Percentiles rank a stretch among this genome's conserved stretches.
phyloP scores from a whole-genome alignment of 1,140 invertebrate species.

The Maniola jurtina region DNA sequence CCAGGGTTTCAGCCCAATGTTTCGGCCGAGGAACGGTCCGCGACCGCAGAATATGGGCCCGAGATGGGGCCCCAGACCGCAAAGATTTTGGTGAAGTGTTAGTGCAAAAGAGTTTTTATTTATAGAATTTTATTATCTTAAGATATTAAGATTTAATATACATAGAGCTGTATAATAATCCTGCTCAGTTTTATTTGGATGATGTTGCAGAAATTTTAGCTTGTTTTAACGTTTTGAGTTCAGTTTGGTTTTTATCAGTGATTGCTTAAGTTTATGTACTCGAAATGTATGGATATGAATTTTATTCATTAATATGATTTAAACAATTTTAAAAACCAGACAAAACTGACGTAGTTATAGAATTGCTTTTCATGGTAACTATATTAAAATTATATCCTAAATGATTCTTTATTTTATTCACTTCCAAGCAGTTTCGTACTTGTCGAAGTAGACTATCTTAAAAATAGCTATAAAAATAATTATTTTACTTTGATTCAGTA shows the following conservation, averaged over 20 bases:
- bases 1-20: slow-evolving; percentile 37
- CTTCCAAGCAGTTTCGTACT: neutral
- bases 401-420: neutral
- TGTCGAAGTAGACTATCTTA: neutral
- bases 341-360: no score
- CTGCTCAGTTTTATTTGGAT: slow-evolving; percentile 15
- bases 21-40: slow-evolving; percentile 54
- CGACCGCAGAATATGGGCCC: slow-evolving; percentile 38
- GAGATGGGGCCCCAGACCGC: slow-evolving; percentile 57
- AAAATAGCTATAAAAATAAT: no score
- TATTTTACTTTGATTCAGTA: no score
- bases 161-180: slow-evolving; percentile 10
- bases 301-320: neutral
- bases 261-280: neutral
- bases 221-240: slow-evolving; percentile 21
- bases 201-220: slow-evolving; percentile 21
- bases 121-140: slow-evolving; percentile 12
- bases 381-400: neutral
- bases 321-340: no score
- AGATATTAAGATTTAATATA: slow-evolving; percentile 3
- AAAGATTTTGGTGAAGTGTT: slow-evolving; percentile 60
- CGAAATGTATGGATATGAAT: neutral
- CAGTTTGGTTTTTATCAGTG: slow-evolving; percentile 28
- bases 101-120: slow-evolving; percentile 20
- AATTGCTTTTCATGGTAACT: neutral